These are phyloP conservation scores for Stigmatopora nigra DNA, from an alignment of 2,113 vertebrate genomes.

Conservation along the genomic window DNA sequence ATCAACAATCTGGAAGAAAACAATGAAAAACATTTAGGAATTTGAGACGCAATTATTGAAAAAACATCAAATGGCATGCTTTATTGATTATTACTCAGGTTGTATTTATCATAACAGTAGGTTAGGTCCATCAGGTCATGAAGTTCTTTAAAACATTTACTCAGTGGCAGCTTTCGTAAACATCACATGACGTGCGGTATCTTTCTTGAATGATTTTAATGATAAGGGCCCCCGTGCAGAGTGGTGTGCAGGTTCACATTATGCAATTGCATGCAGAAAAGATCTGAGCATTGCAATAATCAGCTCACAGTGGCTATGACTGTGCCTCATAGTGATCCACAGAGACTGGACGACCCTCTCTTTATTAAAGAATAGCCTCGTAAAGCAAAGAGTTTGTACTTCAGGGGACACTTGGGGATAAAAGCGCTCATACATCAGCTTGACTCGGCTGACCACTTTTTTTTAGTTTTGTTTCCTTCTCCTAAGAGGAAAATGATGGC, in stretches of 20 bases:
- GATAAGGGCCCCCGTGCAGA: conserved; percentile 19
- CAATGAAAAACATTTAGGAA: conserved; percentile 7
- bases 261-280: conserved; percentile 13
- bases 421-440: conserved; percentile 19
- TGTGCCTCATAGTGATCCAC: conserved; percentile 1
- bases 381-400: not conserved
- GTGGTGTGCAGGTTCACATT: conserved; percentile 42
- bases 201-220: conserved; percentile 31
- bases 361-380: conserved; percentile 9
- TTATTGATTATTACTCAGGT: not conserved
- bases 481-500: conserved; percentile 11
- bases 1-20: conserved; percentile 61
- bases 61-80: not conserved
- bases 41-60: not conserved
- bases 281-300: not conserved
- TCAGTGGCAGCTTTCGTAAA: conserved; percentile 34
- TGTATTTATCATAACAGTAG: not conserved
- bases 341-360: conserved; percentile 12
- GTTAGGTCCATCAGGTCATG: conserved; percentile 7
- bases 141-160: not conserved
- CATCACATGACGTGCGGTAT: conserved; percentile 36
- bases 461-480: not conserved
- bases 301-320: not conserved
- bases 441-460: conserved; percentile 7
- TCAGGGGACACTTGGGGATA: conserved; percentile 2